Evolutionary conservation across 2,113 vertebrate genomes (phyloP), one percentile per base, ranked within the genome.

Genomic region (Alectura lathami): DNA sequence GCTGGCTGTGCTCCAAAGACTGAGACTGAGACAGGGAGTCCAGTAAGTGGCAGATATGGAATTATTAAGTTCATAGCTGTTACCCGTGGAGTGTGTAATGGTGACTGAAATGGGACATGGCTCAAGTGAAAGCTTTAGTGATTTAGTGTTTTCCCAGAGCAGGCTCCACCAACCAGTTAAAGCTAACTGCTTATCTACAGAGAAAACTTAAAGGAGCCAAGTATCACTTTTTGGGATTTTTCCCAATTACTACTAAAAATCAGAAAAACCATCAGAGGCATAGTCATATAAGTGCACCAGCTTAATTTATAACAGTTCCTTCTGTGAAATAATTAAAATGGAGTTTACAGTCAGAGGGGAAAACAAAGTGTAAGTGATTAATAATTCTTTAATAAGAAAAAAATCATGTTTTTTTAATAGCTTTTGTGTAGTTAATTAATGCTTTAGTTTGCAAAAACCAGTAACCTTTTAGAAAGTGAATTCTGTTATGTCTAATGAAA

Each of bases 301-400:
- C 21, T 82, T 72, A 84, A 73, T 60, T 78, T 88, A 15, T 56
- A 91, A 70, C 23, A 86, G 32, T 2, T 56, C 23, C 26, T 78
- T 86, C 74, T 69, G 5, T 76, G 24, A 93, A 95, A 93, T 83
- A 91, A 93, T 85, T 91, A 89, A 93, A 95, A 89, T 34, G 27
- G 56, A 76, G 43, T 73, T 29, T 83, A n/a, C 16, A 68, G 16
- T 84, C 74, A 70, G 22, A 92, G 15, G 73, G 32, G 60, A 60
- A 93, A 94, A 67, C 13, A 78, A 88, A 4, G 13, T 4, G 2
- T 8, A 80, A 66, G 36, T 47, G 9, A 82, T 60, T 92, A 91
- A 78, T 53, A 94, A 84, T 64, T 77, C 16, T 88, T 82, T 72
- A 86, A 40, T 43, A 78, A 78, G 17, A 63, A 86, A 77, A 50